Evolutionary conservation across 2,888 invertebrate genomes (phyloP).

Genomic region (Drosophila mercatorum): DNA sequence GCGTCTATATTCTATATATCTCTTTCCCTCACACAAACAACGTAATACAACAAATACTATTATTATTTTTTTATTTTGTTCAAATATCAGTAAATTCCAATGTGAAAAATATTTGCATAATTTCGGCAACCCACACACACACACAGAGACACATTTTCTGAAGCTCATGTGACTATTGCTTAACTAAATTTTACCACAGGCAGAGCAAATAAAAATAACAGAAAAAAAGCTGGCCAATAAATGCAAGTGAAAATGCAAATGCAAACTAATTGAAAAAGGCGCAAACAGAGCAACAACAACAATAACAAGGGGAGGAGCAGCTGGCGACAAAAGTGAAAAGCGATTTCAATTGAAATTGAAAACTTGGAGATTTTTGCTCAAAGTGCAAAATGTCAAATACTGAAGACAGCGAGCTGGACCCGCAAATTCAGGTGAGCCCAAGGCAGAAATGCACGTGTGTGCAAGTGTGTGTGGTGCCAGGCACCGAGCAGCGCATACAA

Average conservation of each 20-base stretch:
- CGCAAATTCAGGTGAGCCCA: slow-evolving; percentile 83
- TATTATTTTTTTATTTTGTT: slow-evolving; percentile 37
- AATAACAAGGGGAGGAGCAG: slow-evolving; percentile 9
- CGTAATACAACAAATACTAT: slow-evolving; percentile 42
- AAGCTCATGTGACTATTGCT: slow-evolving; percentile 26
- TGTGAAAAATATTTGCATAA: slow-evolving; percentile 61
- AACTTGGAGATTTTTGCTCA: slow-evolving; percentile 29
- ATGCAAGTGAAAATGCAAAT: slow-evolving; percentile 64
- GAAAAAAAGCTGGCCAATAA: slow-evolving; percentile 28
- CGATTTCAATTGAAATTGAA: slow-evolving; percentile 49
- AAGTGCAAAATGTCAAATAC: slow-evolving; percentile 65
- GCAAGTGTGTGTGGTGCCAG: slow-evolving; percentile 28
- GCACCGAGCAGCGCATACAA: slow-evolving; percentile 33
- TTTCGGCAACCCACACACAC: slow-evolving; percentile 30
- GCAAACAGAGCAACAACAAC: slow-evolving; percentile 41
- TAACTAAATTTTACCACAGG: slow-evolving; percentile 39
- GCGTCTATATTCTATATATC: slow-evolving; percentile 22
- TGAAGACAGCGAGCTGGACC: slow-evolving; percentile 83
- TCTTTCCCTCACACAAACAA: slow-evolving; percentile 26
- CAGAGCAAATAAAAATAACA: slow-evolving; percentile 26
- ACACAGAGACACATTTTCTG: slow-evolving; percentile 14
- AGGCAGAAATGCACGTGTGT: slow-evolving; percentile 37
- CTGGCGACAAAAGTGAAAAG: slow-evolving; percentile 75
- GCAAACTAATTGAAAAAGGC: slow-evolving; percentile 62
- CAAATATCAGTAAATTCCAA: slow-evolving; percentile 47